These are phyloP conservation scores for Melitaea cinxia DNA, from an alignment of 1,140 invertebrate genomes.

Conservation along the genomic window DNA sequence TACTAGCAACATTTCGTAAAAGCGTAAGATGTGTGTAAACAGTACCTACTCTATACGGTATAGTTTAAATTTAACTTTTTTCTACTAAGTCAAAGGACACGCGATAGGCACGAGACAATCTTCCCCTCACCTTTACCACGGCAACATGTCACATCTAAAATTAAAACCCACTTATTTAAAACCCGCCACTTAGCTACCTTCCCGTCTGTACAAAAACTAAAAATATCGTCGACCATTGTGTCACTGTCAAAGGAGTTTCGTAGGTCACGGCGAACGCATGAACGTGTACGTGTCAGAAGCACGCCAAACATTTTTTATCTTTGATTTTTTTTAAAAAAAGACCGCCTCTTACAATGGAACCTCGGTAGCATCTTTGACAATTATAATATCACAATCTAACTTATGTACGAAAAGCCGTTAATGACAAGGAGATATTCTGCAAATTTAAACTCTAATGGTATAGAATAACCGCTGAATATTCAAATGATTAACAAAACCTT, in stretches of 20 bases:
- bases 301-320: slow-evolving; percentile 81
- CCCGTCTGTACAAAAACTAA: slow-evolving; percentile 77
- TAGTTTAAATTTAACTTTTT: slow-evolving; percentile 51
- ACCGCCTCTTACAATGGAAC: slow-evolving; percentile 71
- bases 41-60: not conserved
- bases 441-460: slow-evolving; percentile 62
- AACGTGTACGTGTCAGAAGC: slow-evolving; percentile 76
- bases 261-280: slow-evolving; percentile 76
- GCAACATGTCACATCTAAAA: slow-evolving; percentile 74
- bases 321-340: slow-evolving; percentile 79
- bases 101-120: slow-evolving; percentile 73
- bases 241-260: slow-evolving; percentile 78
- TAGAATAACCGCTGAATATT: slow-evolving; percentile 48
- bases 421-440: slow-evolving; percentile 37
- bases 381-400: slow-evolving; percentile 71
- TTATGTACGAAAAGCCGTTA: slow-evolving; percentile 51
- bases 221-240: slow-evolving; percentile 79
- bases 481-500: slow-evolving; percentile 44
- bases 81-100: slow-evolving; percentile 61
- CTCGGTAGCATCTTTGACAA: slow-evolving; percentile 82
- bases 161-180: slow-evolving; percentile 80
- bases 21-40: not conserved
- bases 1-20: not conserved
- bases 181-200: slow-evolving; percentile 79
- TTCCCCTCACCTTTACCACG: slow-evolving; percentile 70